Evolutionary conservation across 2,888 invertebrate genomes (phyloP).

Genomic region (Pseudeuparius sepicola): DNA sequence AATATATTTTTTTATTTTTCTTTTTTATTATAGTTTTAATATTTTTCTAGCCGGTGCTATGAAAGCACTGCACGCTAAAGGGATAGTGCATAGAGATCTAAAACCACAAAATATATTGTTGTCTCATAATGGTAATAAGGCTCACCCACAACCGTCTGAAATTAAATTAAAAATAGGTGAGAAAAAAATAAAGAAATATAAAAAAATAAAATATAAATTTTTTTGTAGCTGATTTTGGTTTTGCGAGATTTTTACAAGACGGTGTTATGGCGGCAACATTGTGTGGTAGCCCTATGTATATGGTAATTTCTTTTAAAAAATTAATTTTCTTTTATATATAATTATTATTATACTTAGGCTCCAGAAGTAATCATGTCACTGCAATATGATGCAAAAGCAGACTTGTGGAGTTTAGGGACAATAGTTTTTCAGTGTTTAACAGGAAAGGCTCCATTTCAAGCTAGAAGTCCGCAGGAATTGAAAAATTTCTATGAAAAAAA

Average conservation of each 20-base stretch:
- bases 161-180: constrained; percentile 92
- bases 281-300: constrained; percentile 99
- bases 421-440: constrained; percentile 86
- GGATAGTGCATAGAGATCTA: constrained; percentile 96
- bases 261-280: constrained; percentile 99
- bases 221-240: constrained; percentile 91
- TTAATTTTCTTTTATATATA: neutral
- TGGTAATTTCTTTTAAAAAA: constrained; percentile 54
- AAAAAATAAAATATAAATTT: constrained; percentile 6
- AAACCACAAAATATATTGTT: constrained; percentile 99
- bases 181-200: constrained; percentile 16
- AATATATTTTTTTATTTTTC: constrained; percentile 3
- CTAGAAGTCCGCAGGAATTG: constrained; percentile 93
- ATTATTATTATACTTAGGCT: constrained; percentile 50
- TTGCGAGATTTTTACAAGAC: constrained; percentile 95
- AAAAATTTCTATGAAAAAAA: constrained; percentile 97
- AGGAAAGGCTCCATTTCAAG: constrained; percentile 97
- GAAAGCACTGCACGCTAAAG: constrained; percentile 94
- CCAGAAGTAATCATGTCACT: constrained; percentile 99
- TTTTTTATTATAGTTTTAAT: too few species aligned
- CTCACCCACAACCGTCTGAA: constrained; percentile 65
- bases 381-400: constrained; percentile 98
- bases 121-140: constrained; percentile 64
- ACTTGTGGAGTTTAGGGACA: constrained; percentile 97
- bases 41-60: constrained; percentile 75